A percentile compares a stretch with the other conserved stretches of the same genome.
Evolutionary conservation across 2,113 vertebrate species (phyloP).

Genomic region (Stercorarius parasiticus): DNA sequence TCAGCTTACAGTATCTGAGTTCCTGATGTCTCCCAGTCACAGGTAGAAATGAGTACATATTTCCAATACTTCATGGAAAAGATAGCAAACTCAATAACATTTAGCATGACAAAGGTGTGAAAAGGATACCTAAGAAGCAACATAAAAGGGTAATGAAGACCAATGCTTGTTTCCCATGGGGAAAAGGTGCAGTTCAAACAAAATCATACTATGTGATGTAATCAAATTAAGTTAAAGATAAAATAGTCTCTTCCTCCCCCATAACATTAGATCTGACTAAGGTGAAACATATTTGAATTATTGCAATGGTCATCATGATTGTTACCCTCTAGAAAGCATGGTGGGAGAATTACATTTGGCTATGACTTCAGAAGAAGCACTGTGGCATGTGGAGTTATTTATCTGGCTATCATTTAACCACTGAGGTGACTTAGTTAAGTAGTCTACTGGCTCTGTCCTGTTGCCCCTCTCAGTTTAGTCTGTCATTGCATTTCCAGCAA

Average conservation of each 20-base stretch:
- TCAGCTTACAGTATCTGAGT: background rate
- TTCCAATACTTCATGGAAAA: background rate
- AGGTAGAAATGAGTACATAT: conserved; percentile 11
- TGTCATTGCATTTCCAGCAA: background rate
- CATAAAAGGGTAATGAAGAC: conserved; percentile 32
- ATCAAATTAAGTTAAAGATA: background rate
- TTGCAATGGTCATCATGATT: background rate
- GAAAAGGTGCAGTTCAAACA: conserved; percentile 54
- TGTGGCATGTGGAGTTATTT: conserved; percentile 28
- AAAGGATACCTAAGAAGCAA: background rate
- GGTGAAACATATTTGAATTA: background rate
- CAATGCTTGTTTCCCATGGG: background rate
- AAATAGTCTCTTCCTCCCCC: background rate
- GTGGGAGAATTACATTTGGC: background rate
- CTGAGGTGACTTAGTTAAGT: conserved; percentile 16
- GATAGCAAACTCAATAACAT: background rate
- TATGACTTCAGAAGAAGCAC: background rate
- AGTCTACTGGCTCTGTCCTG: conserved; percentile 52
- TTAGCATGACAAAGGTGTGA: background rate
- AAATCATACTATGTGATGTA: background rate
- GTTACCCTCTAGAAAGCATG: background rate
- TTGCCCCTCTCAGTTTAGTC: conserved; percentile 29
- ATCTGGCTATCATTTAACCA: conserved; percentile 40
- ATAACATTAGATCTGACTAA: background rate
- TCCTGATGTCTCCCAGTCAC: background rate